These are phyloP conservation scores for Agrotis exclamationis DNA, from an alignment of 2,888 invertebrate genomes.

Conservation along the genomic window DNA sequence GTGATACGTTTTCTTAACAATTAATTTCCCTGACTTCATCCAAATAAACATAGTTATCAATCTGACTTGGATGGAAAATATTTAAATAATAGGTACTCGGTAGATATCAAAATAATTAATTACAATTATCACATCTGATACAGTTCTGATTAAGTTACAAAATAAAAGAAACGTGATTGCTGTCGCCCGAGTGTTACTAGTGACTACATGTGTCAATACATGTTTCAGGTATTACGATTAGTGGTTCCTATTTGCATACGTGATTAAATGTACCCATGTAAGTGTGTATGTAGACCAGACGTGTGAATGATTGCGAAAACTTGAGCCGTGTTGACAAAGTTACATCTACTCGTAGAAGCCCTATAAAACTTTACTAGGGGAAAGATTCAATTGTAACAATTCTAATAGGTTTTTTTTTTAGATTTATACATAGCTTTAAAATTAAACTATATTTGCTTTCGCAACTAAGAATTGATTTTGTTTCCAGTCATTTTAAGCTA, in stretches of 20 bases:
- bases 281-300: slow-evolving; percentile 41
- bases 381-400: not conserved
- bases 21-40: too few species aligned
- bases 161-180: slow-evolving; percentile 61
- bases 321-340: not conserved
- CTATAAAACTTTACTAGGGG: not conserved
- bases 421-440: not conserved
- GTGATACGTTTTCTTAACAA: too few species aligned
- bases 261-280: slow-evolving; percentile 43
- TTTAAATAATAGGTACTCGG: not conserved
- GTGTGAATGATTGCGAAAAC: slow-evolving; percentile 36
- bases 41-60: too few species aligned
- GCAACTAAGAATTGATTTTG: slow-evolving; percentile 6
- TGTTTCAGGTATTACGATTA: slow-evolving; percentile 59
- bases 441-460: not conserved
- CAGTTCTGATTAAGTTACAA: slow-evolving; percentile 49
- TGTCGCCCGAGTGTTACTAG: slow-evolving; percentile 34
- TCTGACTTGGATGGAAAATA: too few species aligned
- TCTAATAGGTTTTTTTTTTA: not conserved
- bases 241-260: slow-evolving; percentile 54
- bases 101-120: slow-evolving; percentile 54
- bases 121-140: slow-evolving; percentile 44
- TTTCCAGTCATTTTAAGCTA: not conserved
- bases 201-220: slow-evolving; percentile 58
- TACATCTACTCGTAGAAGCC: not conserved